Percentiles rank a stretch among this genome's conserved stretches.
Conservation (phyloP, 2,113 vertebrate species). For the Regulus satrapa region DNA sequence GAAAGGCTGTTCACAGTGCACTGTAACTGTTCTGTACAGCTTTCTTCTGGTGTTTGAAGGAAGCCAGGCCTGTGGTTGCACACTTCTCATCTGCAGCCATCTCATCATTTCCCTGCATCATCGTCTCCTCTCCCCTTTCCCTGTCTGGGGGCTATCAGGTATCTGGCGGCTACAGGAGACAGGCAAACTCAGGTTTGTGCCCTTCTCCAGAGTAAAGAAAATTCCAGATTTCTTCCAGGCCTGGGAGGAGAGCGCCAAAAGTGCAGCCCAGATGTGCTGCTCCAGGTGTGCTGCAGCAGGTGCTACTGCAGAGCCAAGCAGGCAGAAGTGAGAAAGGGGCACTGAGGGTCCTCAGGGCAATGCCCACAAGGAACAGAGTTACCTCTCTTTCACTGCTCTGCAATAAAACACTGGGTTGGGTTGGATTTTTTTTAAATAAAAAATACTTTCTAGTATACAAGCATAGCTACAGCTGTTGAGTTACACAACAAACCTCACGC, state of each 20-base stretch:
- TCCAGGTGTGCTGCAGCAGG: neutral
- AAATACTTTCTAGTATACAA: neutral
- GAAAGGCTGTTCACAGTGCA: neutral
- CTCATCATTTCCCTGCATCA: neutral
- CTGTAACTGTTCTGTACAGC: neutral
- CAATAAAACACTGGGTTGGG: neutral
- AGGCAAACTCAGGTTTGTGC: neutral
- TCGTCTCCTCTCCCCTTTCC: neutral
- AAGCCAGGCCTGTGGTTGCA: neutral
- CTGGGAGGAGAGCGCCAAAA: neutral
- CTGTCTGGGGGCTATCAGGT: too few species aligned
- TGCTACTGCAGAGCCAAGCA: neutral
- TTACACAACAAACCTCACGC: neutral
- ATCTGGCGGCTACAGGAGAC: neutral
- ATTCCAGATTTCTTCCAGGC: neutral
- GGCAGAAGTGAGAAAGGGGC: neutral
- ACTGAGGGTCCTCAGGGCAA: neutral
- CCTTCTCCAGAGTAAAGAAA: neutral
- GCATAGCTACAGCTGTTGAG: neutral
- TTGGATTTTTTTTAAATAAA: neutral
- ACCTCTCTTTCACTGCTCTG: neutral
- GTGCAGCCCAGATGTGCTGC: neutral
- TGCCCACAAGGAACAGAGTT: neutral
- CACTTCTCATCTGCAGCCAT: neutral
- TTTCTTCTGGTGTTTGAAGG: neutral